A percentile compares a stretch with the other conserved stretches of the same genome.
These are phyloP conservation scores for Esox masquinongy DNA, from an alignment of 2,797 vertebrate genomes.

Conservation along the genomic window DNA sequence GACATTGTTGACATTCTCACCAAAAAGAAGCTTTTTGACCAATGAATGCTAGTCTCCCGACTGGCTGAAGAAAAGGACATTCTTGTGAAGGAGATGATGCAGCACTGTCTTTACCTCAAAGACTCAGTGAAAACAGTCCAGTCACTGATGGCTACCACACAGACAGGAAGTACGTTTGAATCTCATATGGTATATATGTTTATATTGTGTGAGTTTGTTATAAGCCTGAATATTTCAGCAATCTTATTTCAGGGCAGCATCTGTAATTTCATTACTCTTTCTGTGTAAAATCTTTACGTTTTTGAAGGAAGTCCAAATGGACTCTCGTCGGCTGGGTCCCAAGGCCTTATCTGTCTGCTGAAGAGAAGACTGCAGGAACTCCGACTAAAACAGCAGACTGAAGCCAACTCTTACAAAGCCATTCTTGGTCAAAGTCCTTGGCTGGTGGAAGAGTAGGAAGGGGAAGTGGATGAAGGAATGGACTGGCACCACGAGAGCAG, in stretches of 20 bases:
- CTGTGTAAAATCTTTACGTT: neutral
- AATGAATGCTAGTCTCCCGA: constrained; percentile 14
- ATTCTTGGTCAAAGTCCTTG: too few relatives aligned
- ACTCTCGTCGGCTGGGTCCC: too few relatives aligned
- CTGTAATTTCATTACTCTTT: neutral
- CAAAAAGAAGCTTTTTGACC: constrained; percentile 11
- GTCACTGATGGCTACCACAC: neutral
- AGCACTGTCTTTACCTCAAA: constrained; percentile 14
- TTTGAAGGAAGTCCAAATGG: too few relatives aligned
- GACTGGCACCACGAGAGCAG: too few relatives aligned
- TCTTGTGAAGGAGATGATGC: constrained; percentile 22
- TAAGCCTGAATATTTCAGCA: too few relatives aligned
- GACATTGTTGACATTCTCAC: too few relatives aligned
- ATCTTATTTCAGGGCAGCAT: too few relatives aligned
- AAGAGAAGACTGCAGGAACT: constrained; percentile 7
- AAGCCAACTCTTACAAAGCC: too few relatives aligned
- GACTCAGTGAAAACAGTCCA: too few relatives aligned
- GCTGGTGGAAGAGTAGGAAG: too few relatives aligned
- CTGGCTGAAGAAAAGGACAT: constrained; percentile 19
- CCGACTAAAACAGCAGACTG: constrained; percentile 5
- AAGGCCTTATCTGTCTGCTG: neutral
- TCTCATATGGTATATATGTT: neutral
- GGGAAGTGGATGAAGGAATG: too few relatives aligned
- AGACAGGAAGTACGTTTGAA: neutral
- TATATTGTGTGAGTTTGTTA: too few relatives aligned